Conservation (phyloP, 2,797 vertebrate genomes). For the Scleropages formosus region DNA sequence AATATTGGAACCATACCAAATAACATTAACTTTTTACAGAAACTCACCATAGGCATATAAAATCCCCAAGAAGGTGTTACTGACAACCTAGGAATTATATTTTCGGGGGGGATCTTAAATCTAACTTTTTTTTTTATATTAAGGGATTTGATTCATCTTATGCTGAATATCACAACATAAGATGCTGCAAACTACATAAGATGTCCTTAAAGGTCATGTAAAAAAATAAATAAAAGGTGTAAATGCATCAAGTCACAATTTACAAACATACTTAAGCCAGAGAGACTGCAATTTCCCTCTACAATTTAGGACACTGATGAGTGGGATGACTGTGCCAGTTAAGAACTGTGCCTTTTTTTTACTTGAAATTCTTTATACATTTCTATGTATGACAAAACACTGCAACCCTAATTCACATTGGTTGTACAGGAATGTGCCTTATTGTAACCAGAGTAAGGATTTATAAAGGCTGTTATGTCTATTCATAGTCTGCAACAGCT, state of each 20-base stretch:
- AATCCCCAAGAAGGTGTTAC: not conserved
- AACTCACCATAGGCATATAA: no score
- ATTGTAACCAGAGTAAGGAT: no score
- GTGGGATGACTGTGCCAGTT: no score
- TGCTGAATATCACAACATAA: constrained; percentile 14
- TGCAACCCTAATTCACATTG: no score
- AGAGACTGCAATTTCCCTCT: not conserved
- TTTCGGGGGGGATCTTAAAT: no score
- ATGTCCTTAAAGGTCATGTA: constrained; percentile 3
- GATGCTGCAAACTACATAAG: constrained; percentile 27
- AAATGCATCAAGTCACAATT: constrained; percentile 19
- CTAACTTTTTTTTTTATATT: constrained; percentile 9
- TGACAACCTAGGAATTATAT: no score
- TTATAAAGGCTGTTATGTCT: not conserved
- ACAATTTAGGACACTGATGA: no score
- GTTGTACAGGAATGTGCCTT: no score
- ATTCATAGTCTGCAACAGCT: not conserved
- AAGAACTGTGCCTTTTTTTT: no score
- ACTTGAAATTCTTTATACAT: no score
- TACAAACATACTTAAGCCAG: not conserved
- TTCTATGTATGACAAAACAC: no score
- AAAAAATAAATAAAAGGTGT: constrained; percentile 12
- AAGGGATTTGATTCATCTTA: constrained; percentile 1
- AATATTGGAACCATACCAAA: not conserved
- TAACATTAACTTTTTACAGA: not conserved